These are phyloP conservation scores for Australoheros scitulus DNA, from an alignment of 2,113 vertebrate genomes.

Conservation along the genomic window DNA sequence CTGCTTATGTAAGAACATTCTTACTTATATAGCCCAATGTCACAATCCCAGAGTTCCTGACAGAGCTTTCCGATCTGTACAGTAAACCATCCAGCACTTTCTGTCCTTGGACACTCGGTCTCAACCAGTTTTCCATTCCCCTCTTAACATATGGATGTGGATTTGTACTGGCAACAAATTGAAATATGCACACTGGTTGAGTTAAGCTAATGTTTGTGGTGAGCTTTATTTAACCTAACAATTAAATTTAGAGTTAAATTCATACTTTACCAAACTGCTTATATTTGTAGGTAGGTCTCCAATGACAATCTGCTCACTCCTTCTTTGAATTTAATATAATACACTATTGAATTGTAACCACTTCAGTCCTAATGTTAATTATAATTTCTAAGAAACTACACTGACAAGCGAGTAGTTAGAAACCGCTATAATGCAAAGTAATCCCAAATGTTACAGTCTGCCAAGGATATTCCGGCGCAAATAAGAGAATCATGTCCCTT, in stretches of 20 bases:
- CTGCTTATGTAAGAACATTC: conserved; percentile 9
- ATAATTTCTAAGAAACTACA: background rate
- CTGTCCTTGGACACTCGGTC: background rate
- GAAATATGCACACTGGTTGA: background rate
- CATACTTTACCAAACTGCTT: too few relatives aligned
- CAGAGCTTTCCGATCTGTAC: background rate
- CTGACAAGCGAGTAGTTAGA: background rate
- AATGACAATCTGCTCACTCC: too few relatives aligned
- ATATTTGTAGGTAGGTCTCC: too few relatives aligned
- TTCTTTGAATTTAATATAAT: too few relatives aligned
- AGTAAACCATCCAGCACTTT: background rate
- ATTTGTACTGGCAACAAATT: background rate
- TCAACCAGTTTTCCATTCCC: background rate
- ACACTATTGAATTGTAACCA: too few relatives aligned
- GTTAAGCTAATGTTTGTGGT: background rate
- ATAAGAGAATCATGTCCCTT: background rate
- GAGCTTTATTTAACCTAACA: background rate
- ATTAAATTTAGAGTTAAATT: background rate
- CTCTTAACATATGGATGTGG: background rate
- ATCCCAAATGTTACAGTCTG: background rate
- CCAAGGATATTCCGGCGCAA: conserved; percentile 1
- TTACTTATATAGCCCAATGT: conserved; percentile 4
- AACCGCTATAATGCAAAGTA: background rate
- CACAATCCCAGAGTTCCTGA: background rate
- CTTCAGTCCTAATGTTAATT: background rate